phyloP scores from a whole-genome alignment of 2,888 invertebrate species.

The Ariolimax columbianus region DNA sequence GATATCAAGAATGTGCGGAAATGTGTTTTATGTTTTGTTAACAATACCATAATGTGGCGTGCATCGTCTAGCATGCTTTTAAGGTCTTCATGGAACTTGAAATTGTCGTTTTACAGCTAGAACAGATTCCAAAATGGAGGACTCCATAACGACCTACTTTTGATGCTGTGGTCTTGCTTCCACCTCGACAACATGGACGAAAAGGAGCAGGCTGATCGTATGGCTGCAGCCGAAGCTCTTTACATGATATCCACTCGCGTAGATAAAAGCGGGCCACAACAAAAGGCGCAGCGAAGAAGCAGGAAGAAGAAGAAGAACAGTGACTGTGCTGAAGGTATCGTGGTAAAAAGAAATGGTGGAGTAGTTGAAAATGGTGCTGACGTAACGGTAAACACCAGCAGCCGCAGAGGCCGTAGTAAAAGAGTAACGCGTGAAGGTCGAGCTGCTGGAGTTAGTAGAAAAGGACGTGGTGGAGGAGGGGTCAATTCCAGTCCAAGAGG shows the following conservation, averaged over 20 bases:
- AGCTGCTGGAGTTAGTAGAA: conserved; percentile 13
- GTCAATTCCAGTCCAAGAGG: conserved; percentile 29
- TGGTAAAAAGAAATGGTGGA: background rate
- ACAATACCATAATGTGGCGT: background rate
- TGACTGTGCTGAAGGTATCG: conserved; percentile 14
- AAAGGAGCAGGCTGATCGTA: conserved; percentile 52
- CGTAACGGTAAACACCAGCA: background rate
- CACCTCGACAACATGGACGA: conserved; percentile 55
- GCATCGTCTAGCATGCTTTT: background rate
- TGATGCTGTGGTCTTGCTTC: conserved; percentile 27
- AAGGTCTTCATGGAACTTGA: background rate
- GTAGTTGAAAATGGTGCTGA: background rate
- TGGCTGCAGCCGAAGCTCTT: conserved; percentile 55
- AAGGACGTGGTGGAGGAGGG: background rate
- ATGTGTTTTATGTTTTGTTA: conserved; percentile 25
- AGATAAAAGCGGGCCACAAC: conserved; percentile 15
- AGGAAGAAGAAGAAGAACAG: conserved; percentile 22
- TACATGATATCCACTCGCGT: conserved; percentile 53
- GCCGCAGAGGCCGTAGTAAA: conserved; percentile 33
- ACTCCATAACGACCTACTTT: conserved; percentile 49
- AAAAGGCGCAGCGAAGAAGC: background rate
- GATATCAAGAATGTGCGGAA: conserved; percentile 5
- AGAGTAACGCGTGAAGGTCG: conserved; percentile 16
- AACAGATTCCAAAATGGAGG: conserved; percentile 40
- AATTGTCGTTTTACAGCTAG: background rate